phyloP scores from a whole-genome alignment of 2,888 invertebrate species.

The Invenusta paracnida region DNA sequence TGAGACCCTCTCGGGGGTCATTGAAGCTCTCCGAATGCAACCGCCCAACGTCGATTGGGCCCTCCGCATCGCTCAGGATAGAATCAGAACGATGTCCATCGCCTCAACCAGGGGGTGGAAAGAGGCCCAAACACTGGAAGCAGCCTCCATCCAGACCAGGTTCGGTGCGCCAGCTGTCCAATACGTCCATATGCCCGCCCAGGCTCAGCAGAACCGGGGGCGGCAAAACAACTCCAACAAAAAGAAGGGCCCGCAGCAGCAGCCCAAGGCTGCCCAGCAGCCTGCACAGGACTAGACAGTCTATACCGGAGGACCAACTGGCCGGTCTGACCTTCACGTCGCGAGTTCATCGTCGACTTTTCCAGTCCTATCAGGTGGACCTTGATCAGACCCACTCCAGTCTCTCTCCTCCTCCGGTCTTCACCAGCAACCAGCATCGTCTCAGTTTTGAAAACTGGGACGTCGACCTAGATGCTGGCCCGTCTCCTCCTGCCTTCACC shows the following conservation, averaged over 20 bases:
- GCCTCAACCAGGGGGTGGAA: neutral
- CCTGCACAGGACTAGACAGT: neutral
- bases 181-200: neutral
- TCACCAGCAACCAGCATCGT: too few relatives aligned
- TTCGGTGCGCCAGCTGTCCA: neutral
- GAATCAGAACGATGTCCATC: neutral
- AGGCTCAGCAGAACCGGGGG: neutral
- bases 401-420: too few relatives aligned
- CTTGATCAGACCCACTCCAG: neutral
- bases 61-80: neutral
- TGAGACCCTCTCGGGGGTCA: neutral
- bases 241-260: neutral
- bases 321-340: too few relatives aligned
- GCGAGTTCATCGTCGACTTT: neutral
- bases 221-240: neutral
- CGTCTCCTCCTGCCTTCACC: too few relatives aligned
- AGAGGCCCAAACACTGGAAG: neutral
- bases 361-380: neutral
- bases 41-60: neutral
- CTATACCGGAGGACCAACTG: too few relatives aligned
- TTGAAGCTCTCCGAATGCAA: neutral
- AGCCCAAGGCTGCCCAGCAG: neutral
- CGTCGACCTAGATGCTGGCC: too few relatives aligned
- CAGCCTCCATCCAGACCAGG: neutral
- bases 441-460: too few relatives aligned